These are phyloP conservation scores for Scaptodrosophila lebanonensis DNA, from an alignment of 1,140 invertebrate genomes.

Conservation along the genomic window DNA sequence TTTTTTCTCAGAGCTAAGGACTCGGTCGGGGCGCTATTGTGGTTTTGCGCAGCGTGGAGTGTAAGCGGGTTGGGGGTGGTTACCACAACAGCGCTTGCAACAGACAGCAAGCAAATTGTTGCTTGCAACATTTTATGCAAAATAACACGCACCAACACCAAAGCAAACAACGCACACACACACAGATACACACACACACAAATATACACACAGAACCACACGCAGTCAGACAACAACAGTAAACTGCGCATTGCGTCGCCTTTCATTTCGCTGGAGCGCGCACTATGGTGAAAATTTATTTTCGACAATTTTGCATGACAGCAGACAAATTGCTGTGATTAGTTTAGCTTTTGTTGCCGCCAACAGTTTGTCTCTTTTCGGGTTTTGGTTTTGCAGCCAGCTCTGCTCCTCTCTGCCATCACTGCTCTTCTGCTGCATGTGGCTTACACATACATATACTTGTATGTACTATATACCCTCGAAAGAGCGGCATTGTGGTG, in stretches of 20 bases:
- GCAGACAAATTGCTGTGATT: conserved; percentile 19
- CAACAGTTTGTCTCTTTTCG: conserved; percentile 3
- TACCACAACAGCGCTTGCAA: not conserved
- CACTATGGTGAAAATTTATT: conserved; percentile 17
- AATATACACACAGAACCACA: too few relatives aligned
- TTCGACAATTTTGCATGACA: conserved; percentile 24
- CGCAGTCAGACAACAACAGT: too few relatives aligned
- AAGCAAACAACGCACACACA: not conserved
- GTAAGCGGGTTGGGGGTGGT: not conserved
- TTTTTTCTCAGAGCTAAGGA: too few relatives aligned
- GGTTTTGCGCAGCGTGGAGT: too few relatives aligned
- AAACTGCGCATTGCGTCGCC: not conserved
- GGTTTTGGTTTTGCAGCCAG: too few relatives aligned
- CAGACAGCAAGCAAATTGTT: not conserved
- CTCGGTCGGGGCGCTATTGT: too few relatives aligned
- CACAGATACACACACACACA: not conserved
- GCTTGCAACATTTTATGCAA: conserved; percentile 3
- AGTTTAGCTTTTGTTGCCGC: conserved; percentile 11
- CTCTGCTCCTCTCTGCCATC: too few relatives aligned
- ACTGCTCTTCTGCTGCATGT: too few relatives aligned
- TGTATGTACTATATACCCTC: too few relatives aligned
- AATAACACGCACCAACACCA: not conserved
- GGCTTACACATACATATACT: too few relatives aligned
- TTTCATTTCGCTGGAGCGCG: not conserved
- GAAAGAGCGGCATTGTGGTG: too few relatives aligned